Evolutionary conservation across 2,113 vertebrate genomes (phyloP).

Genomic region (Carollia perspicillata): DNA sequence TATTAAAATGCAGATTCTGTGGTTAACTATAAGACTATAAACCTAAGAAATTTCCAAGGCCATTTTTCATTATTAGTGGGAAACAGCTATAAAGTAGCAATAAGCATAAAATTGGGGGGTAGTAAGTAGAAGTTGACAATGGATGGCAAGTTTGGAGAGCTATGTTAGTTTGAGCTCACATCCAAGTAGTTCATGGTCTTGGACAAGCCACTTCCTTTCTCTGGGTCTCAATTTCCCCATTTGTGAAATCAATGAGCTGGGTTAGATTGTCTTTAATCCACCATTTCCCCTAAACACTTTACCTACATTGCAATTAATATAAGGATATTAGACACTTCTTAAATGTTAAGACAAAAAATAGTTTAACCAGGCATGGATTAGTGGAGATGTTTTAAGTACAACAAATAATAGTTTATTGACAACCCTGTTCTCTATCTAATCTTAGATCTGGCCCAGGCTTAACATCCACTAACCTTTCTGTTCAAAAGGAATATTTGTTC

Average conservation of each 20-base stretch:
- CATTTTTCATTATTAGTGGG: neutral
- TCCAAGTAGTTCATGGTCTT: slow-evolving; percentile 3
- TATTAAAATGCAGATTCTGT: neutral
- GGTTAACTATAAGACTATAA: neutral
- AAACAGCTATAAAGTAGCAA: neutral
- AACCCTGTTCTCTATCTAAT: neutral
- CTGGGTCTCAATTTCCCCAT: neutral
- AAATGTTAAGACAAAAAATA: neutral
- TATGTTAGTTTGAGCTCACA: neutral
- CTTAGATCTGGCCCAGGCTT: neutral
- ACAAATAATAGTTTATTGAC: slow-evolving; percentile 20
- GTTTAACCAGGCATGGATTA: neutral
- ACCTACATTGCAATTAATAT: slow-evolving; percentile 3
- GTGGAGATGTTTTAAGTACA: neutral
- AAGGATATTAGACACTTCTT: neutral
- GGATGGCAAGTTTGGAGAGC: neutral
- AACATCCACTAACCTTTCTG: neutral
- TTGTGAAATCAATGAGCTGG: neutral
- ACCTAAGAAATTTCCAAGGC: neutral
- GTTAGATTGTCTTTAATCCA: slow-evolving; percentile 24
- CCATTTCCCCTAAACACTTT: neutral
- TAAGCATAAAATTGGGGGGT: neutral
- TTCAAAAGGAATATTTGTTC: neutral
- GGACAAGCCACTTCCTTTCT: neutral
- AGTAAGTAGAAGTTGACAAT: neutral